Base-by-base conservation (phyloP, 2,888 invertebrate species). In the Spodoptera picta region DNA sequence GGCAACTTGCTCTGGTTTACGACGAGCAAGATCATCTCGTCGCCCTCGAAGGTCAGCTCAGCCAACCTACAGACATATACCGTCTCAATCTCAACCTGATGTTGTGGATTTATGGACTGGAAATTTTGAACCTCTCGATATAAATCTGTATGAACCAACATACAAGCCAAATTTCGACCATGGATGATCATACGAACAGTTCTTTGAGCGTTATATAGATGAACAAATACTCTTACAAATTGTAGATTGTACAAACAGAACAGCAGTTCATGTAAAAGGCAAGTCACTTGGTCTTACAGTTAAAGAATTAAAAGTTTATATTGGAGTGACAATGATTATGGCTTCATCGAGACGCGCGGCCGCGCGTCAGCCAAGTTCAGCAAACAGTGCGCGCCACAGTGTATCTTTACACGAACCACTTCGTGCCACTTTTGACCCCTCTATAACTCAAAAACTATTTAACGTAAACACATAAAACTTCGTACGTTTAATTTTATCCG, bases 311-410 rank as follows among this genome's bases (percentile, higher is more conserved):
- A 53, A 61, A 52, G 27, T 57, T 11, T 66, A 58, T 49, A 43
- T 57, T 12, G 61, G 65, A 31, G 61, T 66, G 24, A 61, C 61
- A 10, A 57, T 66, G 57, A 42, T 66, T 11, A 65, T 65, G 57
- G 42, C 58, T 9, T 46, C 60, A n/a, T n/a, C n/a, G n/a, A n/a
- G n/a, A n/a, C n/a, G n/a, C n/a, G n/a, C n/a, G n/a, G n/a, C n/a
- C n/a, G n/a, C n/a, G n/a, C n/a, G n/a, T n/a, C n/a, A n/a, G n/a
- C n/a, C n/a, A n/a, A n/a, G n/a, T n/a, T n/a, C n/a, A n/a, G n/a
- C n/a, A n/a, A n/a, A n/a, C n/a, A n/a, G n/a, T n/a, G n/a, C n/a
- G n/a, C n/a, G n/a, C n/a, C n/a, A n/a, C n/a, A n/a, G n/a, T n/a
- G n/a, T n/a, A n/a, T n/a, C n/a, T n/a, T n/a, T n/a, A n/a, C n/a